Evolutionary conservation across 1,140 invertebrate genomes (phyloP).

Genomic region (Zaprionus ghesquierei): DNA sequence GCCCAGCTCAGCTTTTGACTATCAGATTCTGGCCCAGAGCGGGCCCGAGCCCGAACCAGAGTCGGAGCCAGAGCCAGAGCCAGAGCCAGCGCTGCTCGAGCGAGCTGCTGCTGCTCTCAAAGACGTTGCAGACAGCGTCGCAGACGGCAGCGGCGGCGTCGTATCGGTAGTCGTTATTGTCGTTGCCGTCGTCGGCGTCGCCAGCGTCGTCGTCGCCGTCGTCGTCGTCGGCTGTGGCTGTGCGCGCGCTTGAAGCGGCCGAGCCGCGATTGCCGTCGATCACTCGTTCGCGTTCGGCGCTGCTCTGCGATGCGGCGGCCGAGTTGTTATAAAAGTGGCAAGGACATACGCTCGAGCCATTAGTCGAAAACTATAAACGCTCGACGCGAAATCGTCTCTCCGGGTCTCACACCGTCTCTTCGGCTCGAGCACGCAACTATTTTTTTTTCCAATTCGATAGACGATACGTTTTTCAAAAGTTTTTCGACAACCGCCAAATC

Average conservation of each 20-base stretch:
- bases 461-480: constrained; percentile 1
- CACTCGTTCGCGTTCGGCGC: constrained; percentile 70
- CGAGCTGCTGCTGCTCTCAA: constrained; percentile 35
- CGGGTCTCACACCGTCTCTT: constrained; percentile 56
- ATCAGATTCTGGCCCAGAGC: constrained; percentile 42
- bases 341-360: constrained; percentile 82
- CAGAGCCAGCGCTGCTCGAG: constrained; percentile 6
- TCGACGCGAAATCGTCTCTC: constrained; percentile 82
- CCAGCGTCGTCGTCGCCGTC: not conserved
- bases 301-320: constrained; percentile 55
- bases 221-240: constrained; percentile 6
- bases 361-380: constrained; percentile 83
- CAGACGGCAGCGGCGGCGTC: constrained; percentile 20
- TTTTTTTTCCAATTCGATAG: constrained; percentile 22
- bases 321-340: constrained; percentile 82
- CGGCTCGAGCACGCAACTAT: constrained; percentile 43
- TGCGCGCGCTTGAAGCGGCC: constrained; percentile 47
- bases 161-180: constrained; percentile 3
- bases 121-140: constrained; percentile 29
- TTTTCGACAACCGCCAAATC: constrained; percentile 13
- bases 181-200: not conserved
- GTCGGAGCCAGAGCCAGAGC: constrained; percentile 8
- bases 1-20: constrained; percentile 38
- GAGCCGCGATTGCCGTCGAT: constrained; percentile 58
- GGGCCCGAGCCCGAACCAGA: constrained; percentile 14